Percentiles rank a stretch among this genome's conserved stretches.
phyloP scores from a whole-genome alignment of 2,797 vertebrate genomes.

The Spheniscus humboldti region DNA sequence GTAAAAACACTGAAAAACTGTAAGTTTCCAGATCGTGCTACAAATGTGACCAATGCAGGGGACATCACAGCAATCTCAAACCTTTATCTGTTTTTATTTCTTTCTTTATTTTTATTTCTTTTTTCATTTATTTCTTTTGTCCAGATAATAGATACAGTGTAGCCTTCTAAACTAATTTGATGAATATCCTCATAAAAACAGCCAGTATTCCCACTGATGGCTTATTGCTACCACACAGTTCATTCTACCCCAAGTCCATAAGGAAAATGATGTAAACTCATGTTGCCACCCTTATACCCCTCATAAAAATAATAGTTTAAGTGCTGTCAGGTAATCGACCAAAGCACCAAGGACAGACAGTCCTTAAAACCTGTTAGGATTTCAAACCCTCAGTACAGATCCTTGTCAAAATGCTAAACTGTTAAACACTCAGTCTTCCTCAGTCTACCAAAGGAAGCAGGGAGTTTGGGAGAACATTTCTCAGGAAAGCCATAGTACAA shows the following conservation, averaged over 20 bases:
- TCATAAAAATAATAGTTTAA: neutral
- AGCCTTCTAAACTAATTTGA: neutral
- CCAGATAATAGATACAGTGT: neutral
- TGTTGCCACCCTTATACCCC: neutral
- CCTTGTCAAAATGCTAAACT: neutral
- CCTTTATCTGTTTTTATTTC: neutral
- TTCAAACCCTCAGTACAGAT: neutral
- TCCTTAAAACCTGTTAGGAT: neutral
- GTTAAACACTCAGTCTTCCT: neutral
- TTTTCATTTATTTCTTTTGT: neutral
- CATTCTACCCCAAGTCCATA: neutral
- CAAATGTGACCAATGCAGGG: neutral
- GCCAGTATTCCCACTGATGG: neutral
- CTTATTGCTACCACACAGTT: neutral
- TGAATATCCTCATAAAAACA: neutral
- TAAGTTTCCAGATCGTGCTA: neutral
- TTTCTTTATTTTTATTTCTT: neutral
- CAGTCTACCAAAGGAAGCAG: neutral
- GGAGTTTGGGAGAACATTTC: neutral
- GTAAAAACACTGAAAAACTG: neutral
- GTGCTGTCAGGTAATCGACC: neutral
- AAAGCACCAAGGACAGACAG: neutral
- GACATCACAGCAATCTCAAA: neutral
- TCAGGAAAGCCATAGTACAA: neutral
- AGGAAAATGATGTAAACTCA: neutral